Base-by-base conservation (phyloP, 2,113 vertebrate species). In the Tachysurus fulvidraco region DNA sequence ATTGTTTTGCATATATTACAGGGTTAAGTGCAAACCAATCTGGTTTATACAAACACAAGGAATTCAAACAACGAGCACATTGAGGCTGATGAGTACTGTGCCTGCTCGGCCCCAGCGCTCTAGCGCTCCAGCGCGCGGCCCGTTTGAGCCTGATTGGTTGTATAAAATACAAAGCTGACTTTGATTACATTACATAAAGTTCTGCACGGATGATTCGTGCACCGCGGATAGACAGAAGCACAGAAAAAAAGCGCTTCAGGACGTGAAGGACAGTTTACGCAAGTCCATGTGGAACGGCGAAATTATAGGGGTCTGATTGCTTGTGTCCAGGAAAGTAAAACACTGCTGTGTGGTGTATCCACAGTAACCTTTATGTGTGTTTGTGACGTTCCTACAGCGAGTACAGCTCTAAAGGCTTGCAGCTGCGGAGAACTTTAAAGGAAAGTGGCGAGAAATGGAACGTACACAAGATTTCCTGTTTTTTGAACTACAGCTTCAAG, bases 21-120 rank as follows among this genome's bases (percentile, higher is more conserved):
- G 93, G 94, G 95, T 95, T 95, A 95, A 95, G 94, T 94, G 95
- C 94, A 95, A 95, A 95, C 93, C 95, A 95, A 94, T 95, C 95
- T 95, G 93, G 91, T 93, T 93, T 95, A 94, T 95, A 93, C 93
- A 95, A 95, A 95, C 94, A 95, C 90, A 91, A 59, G 92, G 88
- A 95, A 94, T 94, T 93, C 92, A 95, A 95, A 95, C 95, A 95
- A 88, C 91, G 92, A 87, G 79, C 90, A 91, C 92, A 92, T 86
- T 89, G 92, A 93, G 92, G 93, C 93, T 94, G 94, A 95, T 95
- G 95, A 94, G 92, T 93, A 94, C 93, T 92, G 94, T 91, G 92
- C 93, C 91, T 89, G 59, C 55, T 60, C 78, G 28, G 46, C 81
- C 78, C 86, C 85, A 9, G 74, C 91, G 67, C 91, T 85, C 89